phyloP scores from a whole-genome alignment of 2,797 vertebrate genomes.

The Vultur gryphus region DNA sequence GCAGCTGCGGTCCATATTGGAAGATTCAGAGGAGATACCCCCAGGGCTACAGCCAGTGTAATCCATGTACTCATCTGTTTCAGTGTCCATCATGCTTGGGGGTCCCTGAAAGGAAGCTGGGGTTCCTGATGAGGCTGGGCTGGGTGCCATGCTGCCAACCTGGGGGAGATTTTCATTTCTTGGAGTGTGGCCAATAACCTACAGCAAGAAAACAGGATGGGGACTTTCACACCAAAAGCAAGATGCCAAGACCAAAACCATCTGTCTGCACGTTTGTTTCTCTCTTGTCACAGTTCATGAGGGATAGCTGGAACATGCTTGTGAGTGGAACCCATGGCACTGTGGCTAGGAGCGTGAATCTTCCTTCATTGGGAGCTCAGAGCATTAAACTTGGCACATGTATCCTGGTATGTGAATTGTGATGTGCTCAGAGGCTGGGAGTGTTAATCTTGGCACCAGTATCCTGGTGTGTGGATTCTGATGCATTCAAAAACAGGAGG shows the following conservation, averaged over 20 bases:
- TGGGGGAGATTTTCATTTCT: conserved; percentile 77
- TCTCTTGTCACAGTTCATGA: neutral
- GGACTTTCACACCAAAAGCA: conserved; percentile 5
- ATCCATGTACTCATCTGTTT: conserved; percentile 94
- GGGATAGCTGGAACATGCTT: neutral
- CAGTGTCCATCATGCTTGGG: conserved; percentile 80
- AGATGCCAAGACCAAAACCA: conserved; percentile 32
- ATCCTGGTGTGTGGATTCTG: neutral
- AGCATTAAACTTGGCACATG: neutral
- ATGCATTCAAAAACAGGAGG: neutral
- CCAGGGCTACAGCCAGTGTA: conserved; percentile 92
- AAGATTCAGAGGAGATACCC: conserved; percentile 94
- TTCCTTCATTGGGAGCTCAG: neutral
- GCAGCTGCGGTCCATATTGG: conserved; percentile 96
- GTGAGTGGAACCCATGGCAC: neutral
- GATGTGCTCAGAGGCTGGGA: neutral
- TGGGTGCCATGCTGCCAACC: conserved; percentile 72
- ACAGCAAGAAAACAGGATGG: neutral
- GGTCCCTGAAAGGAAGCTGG: conserved; percentile 73
- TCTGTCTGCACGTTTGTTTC: neutral
- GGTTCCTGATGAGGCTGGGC: conserved; percentile 69
- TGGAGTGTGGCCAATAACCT: conserved; percentile 77
- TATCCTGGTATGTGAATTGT: neutral
- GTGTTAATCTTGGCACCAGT: conserved; percentile 37
- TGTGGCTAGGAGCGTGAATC: neutral